Evolutionary conservation across 2,113 vertebrate genomes (phyloP), one percentile per base, ranked within the genome.

Genomic region (Rhinichthys klamathensis): DNA sequence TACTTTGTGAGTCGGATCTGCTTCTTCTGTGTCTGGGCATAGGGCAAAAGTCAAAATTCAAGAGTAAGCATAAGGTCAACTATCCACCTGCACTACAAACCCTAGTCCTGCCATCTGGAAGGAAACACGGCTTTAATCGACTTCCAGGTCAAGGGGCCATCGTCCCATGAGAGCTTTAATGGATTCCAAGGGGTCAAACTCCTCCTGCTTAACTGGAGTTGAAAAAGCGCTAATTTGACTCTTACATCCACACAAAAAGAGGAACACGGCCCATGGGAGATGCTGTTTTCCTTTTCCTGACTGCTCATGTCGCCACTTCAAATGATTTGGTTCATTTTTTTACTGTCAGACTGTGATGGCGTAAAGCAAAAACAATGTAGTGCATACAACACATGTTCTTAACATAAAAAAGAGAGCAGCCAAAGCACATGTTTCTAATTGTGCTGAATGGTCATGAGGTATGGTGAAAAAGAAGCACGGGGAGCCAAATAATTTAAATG

Each of bases 391-490:
- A 77, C 82, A 89, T 79, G 72, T 69, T 75, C 41, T 80, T 83
- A 72, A 65, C 56, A 73, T 83, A 77, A 54, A 75, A 80, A 46
- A 73, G 9, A 80, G 15, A 27, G 38, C 32, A 84, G 69, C 63
- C 70, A 58, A 73, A 51, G 25, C 84, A 89, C 65, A 38, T 83
- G 85, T 90, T 88, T 87, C 30, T 80, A 80, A 87, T 87, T 69
- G 46, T 25, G 79, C 38, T 56, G 70, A 82, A 70, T 44, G 77
- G 49, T 61, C 80, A 83, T 61, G 60, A 82, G 58, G 56, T 70
- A 67, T 84, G 85, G 73, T 74, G 85, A 38, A 82, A 67, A 65
- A 60, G 38, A 13, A 58, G 63, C 18, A 49, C 38, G n/a, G 56
- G 27, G 61, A 56, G 80, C 77, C 77, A 84, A 69, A 65, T 69